A percentile compares a stretch with the other conserved stretches of the same genome.
Conservation (phyloP, 2,888 invertebrate species). For the Agonopterix subpropinquella region DNA sequence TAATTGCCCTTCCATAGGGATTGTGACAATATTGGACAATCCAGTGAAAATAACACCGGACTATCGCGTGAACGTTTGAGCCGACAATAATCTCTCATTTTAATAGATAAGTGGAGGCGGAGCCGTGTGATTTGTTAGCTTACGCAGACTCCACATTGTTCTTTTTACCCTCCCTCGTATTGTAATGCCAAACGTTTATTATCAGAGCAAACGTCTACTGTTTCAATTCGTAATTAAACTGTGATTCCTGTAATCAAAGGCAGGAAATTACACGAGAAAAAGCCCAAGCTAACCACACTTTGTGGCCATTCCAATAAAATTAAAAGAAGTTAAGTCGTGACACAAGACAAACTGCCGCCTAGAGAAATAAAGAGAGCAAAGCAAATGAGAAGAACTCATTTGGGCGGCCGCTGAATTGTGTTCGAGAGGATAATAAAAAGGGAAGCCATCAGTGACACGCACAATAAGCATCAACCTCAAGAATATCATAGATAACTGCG, state of each 20-base stretch:
- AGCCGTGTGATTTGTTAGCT: conserved; percentile 62
- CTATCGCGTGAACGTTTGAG: conserved; percentile 46
- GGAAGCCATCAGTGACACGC: conserved; percentile 76
- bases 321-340: conserved; percentile 64
- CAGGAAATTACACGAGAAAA: conserved; percentile 36
- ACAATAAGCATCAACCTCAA: conserved; percentile 77
- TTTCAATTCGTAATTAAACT: conserved; percentile 3
- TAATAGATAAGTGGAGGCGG: conserved; percentile 73
- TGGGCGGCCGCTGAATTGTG: conserved; percentile 71
- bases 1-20: conserved; percentile 70
- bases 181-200: neutral
- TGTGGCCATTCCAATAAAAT: conserved; percentile 55
- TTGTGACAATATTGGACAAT: conserved; percentile 74
- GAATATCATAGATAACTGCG: conserved; percentile 75
- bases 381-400: conserved; percentile 73
- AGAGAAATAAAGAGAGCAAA: conserved; percentile 73
- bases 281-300: conserved; percentile 29
- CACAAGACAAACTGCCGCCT: conserved; percentile 71
- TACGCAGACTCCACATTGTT: conserved; percentile 8
- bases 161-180: neutral
- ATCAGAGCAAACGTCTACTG: neutral
- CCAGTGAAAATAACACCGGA: conserved; percentile 71
- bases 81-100: conserved; percentile 72
- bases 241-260: conserved; percentile 16
- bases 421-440: conserved; percentile 74